Conservation (phyloP, 2,888 invertebrate species). For the Drosophila borealis region DNA sequence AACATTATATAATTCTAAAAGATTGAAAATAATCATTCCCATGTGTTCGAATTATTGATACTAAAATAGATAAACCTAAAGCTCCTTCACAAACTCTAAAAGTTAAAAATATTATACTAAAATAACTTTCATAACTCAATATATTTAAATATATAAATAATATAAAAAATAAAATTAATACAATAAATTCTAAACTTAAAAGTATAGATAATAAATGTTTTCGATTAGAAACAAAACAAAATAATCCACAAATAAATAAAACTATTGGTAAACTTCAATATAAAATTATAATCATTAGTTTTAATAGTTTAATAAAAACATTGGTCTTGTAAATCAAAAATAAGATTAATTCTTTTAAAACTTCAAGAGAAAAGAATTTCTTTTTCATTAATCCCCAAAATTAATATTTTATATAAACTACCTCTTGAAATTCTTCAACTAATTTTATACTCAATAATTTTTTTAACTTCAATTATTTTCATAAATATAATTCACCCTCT, state of each 20-base stretch:
- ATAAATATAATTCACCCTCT: too few species aligned
- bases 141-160: slow-evolving; percentile 85
- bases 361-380: slow-evolving; percentile 86
- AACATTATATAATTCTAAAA: slow-evolving; percentile 70
- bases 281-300: slow-evolving; percentile 86
- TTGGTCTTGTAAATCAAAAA: slow-evolving; percentile 89
- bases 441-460: too few species aligned
- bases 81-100: slow-evolving; percentile 89
- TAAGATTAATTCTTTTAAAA: slow-evolving; percentile 87
- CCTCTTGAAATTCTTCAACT: slow-evolving; percentile 85
- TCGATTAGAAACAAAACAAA: slow-evolving; percentile 86
- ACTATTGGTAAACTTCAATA: slow-evolving; percentile 85
- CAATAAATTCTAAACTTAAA: slow-evolving; percentile 88
- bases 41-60: slow-evolving; percentile 86
- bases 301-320: slow-evolving; percentile 89
- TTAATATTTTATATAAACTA: slow-evolving; percentile 89
- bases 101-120: slow-evolving; percentile 87
- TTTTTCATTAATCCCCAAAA: slow-evolving; percentile 89
- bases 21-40: slow-evolving; percentile 88
- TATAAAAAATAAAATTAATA: slow-evolving; percentile 86
- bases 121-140: slow-evolving; percentile 86
- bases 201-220: slow-evolving; percentile 87
- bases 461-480: too few species aligned
- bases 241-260: too few species aligned
- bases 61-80: slow-evolving; percentile 86